Base-by-base conservation (phyloP, 2,888 invertebrate genomes). In the Helobdella robusta region DNA sequence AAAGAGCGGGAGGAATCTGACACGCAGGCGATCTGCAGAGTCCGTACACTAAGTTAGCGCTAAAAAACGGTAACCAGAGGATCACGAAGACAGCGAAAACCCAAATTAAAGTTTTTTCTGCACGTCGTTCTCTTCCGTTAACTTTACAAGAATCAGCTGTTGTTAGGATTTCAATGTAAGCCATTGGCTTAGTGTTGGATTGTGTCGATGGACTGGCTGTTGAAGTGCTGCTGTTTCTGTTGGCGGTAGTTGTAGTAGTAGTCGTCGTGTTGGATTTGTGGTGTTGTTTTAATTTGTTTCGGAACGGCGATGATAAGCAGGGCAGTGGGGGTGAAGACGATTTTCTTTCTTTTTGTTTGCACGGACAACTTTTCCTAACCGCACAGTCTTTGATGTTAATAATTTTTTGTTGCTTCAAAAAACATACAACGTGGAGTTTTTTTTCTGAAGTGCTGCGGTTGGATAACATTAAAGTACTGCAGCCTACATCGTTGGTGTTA, bases 61-160 rank as follows among this genome's bases (percentile, higher is more conserved):
- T 64, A 66, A 71, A 71, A 59, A 71, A 71, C 2, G 71, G 71
- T 46, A 71, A 48, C 71, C 71, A 71, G 8, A 71, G 62, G 2
- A 61, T 68, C 8, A 70, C 70, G 59, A 71, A 71, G 54, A 68
- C 69, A 23, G 65, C 70, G 60, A 71, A 70, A 11, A 71, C 71
- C 71, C 71, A 71, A 11, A 71, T 70, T 1, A 71, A 64, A 5
- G 71, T 71, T 48, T 64, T 65, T 66, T 71, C 71, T 1, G 71
- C 71, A 15, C 71, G 59, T 18, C 70, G 18, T 36, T 71, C 70
- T 25, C 70, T 56, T 8, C 68, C 67, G 63, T 70, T 71, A 1
- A 66, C 28, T 34, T 69, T 70, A 8, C 66, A 40, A 28, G 59
- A 34, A 8, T 68, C 70, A 1, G 44, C 44, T 4, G 64, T 44